phyloP scores from a whole-genome alignment of 2,888 invertebrate species.

The Phyllotreta striolata region DNA sequence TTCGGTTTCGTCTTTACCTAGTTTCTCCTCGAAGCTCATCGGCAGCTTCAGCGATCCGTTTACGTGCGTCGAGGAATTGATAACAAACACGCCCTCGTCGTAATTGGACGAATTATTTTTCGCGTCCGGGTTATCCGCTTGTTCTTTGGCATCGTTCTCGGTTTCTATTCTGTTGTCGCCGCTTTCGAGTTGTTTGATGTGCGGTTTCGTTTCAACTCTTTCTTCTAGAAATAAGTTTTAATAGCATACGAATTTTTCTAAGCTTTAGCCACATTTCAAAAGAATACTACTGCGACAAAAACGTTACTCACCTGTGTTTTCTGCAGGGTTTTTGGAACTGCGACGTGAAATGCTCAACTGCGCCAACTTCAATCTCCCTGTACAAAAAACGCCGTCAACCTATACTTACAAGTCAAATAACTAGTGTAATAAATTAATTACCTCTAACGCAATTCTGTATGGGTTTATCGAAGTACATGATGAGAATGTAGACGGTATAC shows the following conservation, averaged over 20 bases:
- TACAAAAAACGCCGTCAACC: background rate
- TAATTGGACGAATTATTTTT: slow-evolving; percentile 37
- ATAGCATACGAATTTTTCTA: too few species aligned
- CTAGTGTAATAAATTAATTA: slow-evolving; percentile 49
- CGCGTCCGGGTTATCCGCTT: slow-evolving; percentile 20
- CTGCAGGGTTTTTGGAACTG: slow-evolving; percentile 12
- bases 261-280: too few species aligned
- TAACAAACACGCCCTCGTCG: slow-evolving; percentile 39
- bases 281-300: too few species aligned
- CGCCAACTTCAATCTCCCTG: slow-evolving; percentile 26
- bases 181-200: slow-evolving; percentile 25
- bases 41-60: slow-evolving; percentile 56
- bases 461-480: slow-evolving; percentile 76
- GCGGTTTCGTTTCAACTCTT: slow-evolving; percentile 26
- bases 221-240: slow-evolving; percentile 17
- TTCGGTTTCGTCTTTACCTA: slow-evolving; percentile 48
- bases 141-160: slow-evolving; percentile 18
- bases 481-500: slow-evolving; percentile 76
- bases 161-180: slow-evolving; percentile 19
- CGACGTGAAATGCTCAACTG: slow-evolving; percentile 21
- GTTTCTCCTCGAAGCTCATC: slow-evolving; percentile 49
- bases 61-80: slow-evolving; percentile 50
- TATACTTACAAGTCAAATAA: slow-evolving; percentile 3
- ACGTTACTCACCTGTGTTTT: slow-evolving; percentile 19
- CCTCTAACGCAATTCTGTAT: slow-evolving; percentile 83